phyloP scores from a whole-genome alignment of 2,113 vertebrate genomes.

The Gopherus evgoodei region DNA sequence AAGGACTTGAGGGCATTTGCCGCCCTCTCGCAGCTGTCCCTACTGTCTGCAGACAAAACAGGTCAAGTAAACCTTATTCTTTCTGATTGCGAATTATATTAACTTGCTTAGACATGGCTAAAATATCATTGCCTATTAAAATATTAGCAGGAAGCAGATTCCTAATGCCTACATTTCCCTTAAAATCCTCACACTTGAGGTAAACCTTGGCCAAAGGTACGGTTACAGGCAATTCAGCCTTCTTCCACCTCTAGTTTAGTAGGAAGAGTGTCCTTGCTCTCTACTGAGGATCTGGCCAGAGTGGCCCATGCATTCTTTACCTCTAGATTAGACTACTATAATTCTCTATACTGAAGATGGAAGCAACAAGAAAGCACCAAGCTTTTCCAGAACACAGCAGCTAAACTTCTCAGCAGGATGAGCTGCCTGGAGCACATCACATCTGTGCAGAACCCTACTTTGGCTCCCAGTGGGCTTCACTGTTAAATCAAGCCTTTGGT shows the following conservation, averaged over 20 bases:
- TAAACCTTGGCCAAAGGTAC: too few relatives aligned
- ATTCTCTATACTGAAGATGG: neutral
- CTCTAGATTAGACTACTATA: rapidly evolving
- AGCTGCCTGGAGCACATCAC: neutral
- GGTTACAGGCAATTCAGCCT: neutral
- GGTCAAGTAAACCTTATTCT: too few relatives aligned
- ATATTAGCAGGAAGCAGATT: neutral
- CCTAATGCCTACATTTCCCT: neutral
- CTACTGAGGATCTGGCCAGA: neutral
- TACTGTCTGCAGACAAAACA: too few relatives aligned
- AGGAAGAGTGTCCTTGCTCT: neutral
- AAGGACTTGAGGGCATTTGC: too few relatives aligned
- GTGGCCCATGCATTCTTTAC: rapidly evolving
- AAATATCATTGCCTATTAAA: too few relatives aligned
- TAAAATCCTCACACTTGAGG: too few relatives aligned
- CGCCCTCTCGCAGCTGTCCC: too few relatives aligned
- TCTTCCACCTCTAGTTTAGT: neutral
- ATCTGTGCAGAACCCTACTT: neutral
- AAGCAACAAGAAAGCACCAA: neutral
- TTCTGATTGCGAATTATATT: too few relatives aligned
- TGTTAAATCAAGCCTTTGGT: neutral
- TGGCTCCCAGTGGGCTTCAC: neutral
- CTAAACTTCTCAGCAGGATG: neutral
- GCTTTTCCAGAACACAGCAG: neutral
- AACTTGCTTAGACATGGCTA: neutral